Conservation (phyloP, 2,888 invertebrate species). For the Nephrotoma flavescens region DNA sequence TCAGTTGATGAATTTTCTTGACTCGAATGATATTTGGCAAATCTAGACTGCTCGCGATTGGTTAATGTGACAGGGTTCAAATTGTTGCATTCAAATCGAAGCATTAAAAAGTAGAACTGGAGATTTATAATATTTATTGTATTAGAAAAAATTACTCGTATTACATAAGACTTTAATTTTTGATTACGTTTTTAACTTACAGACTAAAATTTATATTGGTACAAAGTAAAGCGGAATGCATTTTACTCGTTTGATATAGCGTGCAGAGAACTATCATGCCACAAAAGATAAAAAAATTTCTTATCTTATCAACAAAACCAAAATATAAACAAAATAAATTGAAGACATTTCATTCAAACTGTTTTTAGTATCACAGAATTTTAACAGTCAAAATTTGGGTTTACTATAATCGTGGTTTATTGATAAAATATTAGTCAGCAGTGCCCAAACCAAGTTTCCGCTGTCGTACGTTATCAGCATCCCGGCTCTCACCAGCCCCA, state of each 20-base stretch:
- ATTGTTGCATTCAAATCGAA: too few relatives aligned
- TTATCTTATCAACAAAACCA: not conserved
- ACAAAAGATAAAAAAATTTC: not conserved
- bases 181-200: not conserved
- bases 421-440: not conserved
- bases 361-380: not conserved
- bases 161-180: not conserved
- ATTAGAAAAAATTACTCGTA: not conserved
- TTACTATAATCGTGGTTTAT: not conserved
- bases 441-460: not conserved
- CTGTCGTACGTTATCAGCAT: not conserved
- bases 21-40: too few relatives aligned
- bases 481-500: conserved; percentile 12
- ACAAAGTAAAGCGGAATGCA: not conserved
- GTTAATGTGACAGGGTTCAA: too few relatives aligned
- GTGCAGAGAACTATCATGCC: not conserved
- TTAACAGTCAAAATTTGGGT: not conserved
- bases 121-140: not conserved
- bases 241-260: not conserved
- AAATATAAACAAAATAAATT: not conserved
- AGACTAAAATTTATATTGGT: not conserved
- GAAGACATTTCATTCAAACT: not conserved
- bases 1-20: too few relatives aligned
- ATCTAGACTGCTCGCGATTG: too few relatives aligned
- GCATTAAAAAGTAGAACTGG: too few relatives aligned